Conservation (phyloP, 2,888 invertebrate species). For the Cheilosia variabilis region DNA sequence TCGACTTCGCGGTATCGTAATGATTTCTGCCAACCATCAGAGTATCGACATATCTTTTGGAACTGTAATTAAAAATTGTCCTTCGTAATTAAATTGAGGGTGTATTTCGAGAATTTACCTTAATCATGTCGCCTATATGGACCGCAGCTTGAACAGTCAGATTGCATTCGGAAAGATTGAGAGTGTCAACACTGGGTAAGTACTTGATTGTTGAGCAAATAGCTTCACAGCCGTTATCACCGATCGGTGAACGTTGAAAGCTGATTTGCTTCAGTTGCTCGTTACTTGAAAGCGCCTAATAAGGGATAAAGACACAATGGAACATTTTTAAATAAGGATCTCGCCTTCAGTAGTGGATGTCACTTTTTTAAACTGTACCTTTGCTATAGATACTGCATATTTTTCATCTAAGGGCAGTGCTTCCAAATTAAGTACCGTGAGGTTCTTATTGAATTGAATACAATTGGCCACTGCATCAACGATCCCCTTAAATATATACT, state of each 20-base stretch:
- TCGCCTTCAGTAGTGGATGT: no score
- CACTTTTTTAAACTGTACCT: slow-evolving; percentile 81
- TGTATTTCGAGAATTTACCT: slow-evolving; percentile 81
- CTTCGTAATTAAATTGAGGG: background rate
- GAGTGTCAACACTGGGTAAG: slow-evolving; percentile 87
- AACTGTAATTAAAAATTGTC: slow-evolving; percentile 82
- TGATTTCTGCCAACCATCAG: slow-evolving; percentile 92
- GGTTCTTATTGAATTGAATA: slow-evolving; percentile 86
- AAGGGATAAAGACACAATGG: no score
- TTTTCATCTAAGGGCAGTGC: slow-evolving; percentile 89
- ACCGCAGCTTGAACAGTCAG: slow-evolving; percentile 87
- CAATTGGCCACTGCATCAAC: slow-evolving; percentile 87
- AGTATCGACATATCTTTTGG: slow-evolving; percentile 89
- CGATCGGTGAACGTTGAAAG: slow-evolving; percentile 88
- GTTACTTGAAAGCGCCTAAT: slow-evolving; percentile 86
- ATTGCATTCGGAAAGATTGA: slow-evolving; percentile 89
- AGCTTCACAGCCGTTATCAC: slow-evolving; percentile 89
- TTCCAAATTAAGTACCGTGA: slow-evolving; percentile 88
- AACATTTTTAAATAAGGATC: no score
- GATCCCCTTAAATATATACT: slow-evolving; percentile 88
- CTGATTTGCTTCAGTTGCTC: slow-evolving; percentile 87
- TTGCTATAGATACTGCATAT: slow-evolving; percentile 86
- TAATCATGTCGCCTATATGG: slow-evolving; percentile 87
- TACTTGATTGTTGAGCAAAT: slow-evolving; percentile 88
- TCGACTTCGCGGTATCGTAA: slow-evolving; percentile 90